Evolutionary conservation across 2,113 vertebrate species (phyloP), one percentile per base, ranked within the genome.

Genomic region (Balaeniceps rex): DNA sequence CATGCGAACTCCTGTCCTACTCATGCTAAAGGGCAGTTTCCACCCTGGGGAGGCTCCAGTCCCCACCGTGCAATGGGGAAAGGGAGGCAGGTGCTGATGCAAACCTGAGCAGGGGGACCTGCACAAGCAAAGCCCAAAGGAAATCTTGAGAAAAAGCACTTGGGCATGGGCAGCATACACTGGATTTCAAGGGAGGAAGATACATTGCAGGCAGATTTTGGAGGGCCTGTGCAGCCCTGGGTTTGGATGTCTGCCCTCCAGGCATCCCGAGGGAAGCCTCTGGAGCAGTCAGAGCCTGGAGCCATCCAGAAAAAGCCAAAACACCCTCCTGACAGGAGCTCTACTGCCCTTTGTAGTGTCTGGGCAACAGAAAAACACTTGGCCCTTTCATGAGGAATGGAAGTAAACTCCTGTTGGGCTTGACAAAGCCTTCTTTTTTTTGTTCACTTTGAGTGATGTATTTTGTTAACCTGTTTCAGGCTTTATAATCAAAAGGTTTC

Each of bases 161-260:
- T 0, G 1, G 12, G 5, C 19, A 33, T 18, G 24, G 26, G 29
- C 21, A 82, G 26, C 1, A 1, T 3, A 4, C 4, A 2, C 10
- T 64, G 33, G 15, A 57, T 57, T 78, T 78, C 69, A 78, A 12
- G 12, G 12, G 17, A 65, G 5, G 14, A 76, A 60, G 6, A 18
- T 12, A 34, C 2, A 34, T 9, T 33, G 11, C 47, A 33, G 23
- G 7, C 8, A 49, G 16, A 26, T 33, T 60, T 69, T 2, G 1
- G 19, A 76, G 28, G 25, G 10, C 6, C 28, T 33, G 8, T 1
- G 0, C 1, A 2, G 28, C 25, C 19, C 19, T 1, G 1, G 5
- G 6, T 61, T 61, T 6, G 1, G 55, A 52, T 38, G 61, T 52
- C 7, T 47, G 19, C 11, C 19, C 16, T 61, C 19, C 9, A 14